phyloP scores from a whole-genome alignment of 2,797 vertebrate genomes.

The Hirundo rustica region DNA sequence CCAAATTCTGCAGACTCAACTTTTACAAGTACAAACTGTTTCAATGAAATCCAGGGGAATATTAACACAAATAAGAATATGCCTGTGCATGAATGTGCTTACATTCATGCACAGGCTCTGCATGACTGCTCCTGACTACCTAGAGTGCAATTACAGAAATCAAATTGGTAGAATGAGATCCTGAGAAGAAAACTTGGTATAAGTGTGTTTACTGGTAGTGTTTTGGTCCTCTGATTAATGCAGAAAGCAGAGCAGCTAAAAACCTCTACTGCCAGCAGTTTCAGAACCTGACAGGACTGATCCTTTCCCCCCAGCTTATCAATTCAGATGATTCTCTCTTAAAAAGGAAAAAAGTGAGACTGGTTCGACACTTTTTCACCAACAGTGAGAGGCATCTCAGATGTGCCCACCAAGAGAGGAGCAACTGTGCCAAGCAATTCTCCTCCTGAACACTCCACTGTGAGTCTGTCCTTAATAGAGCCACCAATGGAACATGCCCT shows the following conservation, averaged over 20 bases:
- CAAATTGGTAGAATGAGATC: neutral
- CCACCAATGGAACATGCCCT: accelerated
- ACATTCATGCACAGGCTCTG: neutral
- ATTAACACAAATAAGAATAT: neutral
- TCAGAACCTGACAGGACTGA: neutral
- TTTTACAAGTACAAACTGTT: neutral
- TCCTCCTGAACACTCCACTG: neutral
- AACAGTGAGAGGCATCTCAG: neutral
- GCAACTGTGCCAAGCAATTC: neutral
- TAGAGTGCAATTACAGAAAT: neutral
- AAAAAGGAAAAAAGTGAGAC: neutral
- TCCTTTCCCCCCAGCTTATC: neutral
- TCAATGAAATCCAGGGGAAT: neutral
- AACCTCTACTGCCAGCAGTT: neutral
- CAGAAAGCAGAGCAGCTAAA: neutral
- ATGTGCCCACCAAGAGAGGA: neutral
- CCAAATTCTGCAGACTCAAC: neutral
- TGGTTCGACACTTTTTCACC: neutral
- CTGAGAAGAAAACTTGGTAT: neutral
- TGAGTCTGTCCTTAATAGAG: neutral
- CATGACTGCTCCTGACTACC: neutral
- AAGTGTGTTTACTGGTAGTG: neutral
- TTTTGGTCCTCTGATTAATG: neutral
- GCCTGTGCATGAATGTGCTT: neutral
- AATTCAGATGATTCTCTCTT: neutral